Conservation (phyloP, 2,797 vertebrate genomes). For the Streptopelia turtur region DNA sequence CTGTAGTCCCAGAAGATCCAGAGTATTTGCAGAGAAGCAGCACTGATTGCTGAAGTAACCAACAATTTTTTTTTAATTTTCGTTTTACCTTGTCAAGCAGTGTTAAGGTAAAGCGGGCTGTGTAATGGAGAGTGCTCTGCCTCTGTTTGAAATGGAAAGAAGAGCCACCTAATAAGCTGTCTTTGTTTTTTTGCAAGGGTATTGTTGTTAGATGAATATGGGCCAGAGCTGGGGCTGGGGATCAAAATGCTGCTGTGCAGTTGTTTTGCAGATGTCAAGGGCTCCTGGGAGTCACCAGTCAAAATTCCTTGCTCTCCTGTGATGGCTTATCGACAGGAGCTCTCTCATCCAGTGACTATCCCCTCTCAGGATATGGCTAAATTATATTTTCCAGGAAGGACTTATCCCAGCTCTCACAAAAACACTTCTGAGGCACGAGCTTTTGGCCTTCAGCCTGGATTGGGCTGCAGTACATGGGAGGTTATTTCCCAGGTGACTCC, state of each 20-base stretch:
- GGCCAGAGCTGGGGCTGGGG: neutral
- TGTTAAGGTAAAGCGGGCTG: neutral
- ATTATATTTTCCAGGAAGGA: neutral
- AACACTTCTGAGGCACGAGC: neutral
- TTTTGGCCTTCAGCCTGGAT: neutral
- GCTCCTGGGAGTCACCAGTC: neutral
- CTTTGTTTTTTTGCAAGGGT: neutral
- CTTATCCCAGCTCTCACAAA: conserved; percentile 2
- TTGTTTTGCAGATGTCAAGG: neutral
- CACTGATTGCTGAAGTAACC: neutral
- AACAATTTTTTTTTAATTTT: neutral
- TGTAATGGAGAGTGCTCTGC: neutral
- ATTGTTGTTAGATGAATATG: neutral
- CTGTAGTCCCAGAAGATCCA: neutral
- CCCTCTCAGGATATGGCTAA: neutral
- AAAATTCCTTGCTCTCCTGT: neutral
- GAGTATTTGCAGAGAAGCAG: conserved; percentile 2
- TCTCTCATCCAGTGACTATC: neutral
- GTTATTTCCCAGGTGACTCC: neutral
- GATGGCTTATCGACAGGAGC: neutral
- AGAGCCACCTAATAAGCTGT: neutral
- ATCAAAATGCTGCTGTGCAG: neutral
- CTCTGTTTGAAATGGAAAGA: neutral
- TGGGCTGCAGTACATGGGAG: neutral
- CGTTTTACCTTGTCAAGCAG: conserved; percentile 28